Evolutionary conservation across 2,113 vertebrate genomes (phyloP), one percentile per base, ranked within the genome.

Genomic region (Cavia porcellus): DNA sequence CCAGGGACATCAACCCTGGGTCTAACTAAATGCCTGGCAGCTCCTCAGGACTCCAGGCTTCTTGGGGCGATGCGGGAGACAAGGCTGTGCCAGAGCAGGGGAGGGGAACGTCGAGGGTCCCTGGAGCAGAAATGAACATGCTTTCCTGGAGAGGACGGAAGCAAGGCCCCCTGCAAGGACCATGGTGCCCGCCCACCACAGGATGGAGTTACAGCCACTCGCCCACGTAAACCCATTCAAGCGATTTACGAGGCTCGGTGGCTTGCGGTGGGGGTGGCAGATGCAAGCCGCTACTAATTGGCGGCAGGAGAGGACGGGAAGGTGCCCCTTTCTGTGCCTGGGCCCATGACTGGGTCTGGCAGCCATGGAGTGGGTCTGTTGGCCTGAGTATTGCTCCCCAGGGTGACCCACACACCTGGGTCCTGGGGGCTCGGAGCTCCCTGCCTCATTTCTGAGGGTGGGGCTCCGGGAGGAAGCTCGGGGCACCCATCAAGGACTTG

Each of bases 171-270:
- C 57, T 30, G 7, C 92, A 11, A 19, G 2, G 5, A 32, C 5
- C 52, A 0, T 9, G 35, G 64, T 4, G 19, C 86, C 61, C 1
- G 8, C 0, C 75, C 0, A 7, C 0, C 1, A 7, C 62, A 32
- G 52, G 93, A 75, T 3, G 75, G 64, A 11, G 75, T 85, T 24
- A 19, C 24, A 77, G 72, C 88, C 72, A 1, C 35, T 85, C 1
- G 13, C 77, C 91, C 47, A 62, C 47, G 50, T 96, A 95, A 96
- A 97, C 96, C 62, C 32, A 72, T 13, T 91, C 86, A 74, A 91
- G 93, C 25, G 22, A 90, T 96, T 97, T 95, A 94, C 4, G 91
- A 96, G 90, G 88, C 87, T 22, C 15, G 89, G 75, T 84, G 5
- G 86, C 57, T 17, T 0, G 1, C 15, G 32, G 28, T 50, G 86